Evolutionary conservation across 2,113 vertebrate species (phyloP), one percentile per base, ranked within the genome.

Genomic region (Piaya cayana): DNA sequence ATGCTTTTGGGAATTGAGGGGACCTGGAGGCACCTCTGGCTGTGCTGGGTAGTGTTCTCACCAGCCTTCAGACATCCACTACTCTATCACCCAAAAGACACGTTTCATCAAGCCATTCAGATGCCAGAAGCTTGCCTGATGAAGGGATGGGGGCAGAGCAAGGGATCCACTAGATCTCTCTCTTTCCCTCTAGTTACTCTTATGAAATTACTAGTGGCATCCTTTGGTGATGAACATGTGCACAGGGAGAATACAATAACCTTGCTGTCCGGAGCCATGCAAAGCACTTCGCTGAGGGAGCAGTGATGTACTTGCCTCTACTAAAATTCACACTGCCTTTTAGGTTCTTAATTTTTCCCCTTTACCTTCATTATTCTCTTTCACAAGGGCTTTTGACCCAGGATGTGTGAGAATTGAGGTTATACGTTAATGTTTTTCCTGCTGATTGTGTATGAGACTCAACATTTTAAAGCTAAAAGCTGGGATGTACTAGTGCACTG

Each of bases 51-150:
- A 69, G 34, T 22, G 81, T 19, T 65, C 9, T 39, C 63, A 62
- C 14, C 22, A 23, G 25, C 42, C 58, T n/a, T 34, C 22, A 42
- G 49, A 12, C 47, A 27, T 2, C 37, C 14, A 2, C 42, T 36
- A 5, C 32, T 67, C 19, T 18, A 53, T 34, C 37, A 63, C 39
- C 50, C 59, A 26, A 58, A 60, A 60, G 30, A 52, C 21, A n/a
- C 4, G 1, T 7, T 60, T 52, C 9, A n/a, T 49, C 5, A 4
- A 0, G 2, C 10, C 17, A 9, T 68, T 12, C 0, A 2, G n/a
- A 30, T 59, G 11, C 49, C 32, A 82, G 32, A 59, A 87, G 17
- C 32, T 50, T 55, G 32, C 14, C 3, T 7, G 34, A 30, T 12
- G 42, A 53, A 69, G 55, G 17, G 15, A n/a, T 0, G n/a, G 20